phyloP scores from a whole-genome alignment of 2,888 invertebrate species.

The Lasioglossum figueresi region DNA sequence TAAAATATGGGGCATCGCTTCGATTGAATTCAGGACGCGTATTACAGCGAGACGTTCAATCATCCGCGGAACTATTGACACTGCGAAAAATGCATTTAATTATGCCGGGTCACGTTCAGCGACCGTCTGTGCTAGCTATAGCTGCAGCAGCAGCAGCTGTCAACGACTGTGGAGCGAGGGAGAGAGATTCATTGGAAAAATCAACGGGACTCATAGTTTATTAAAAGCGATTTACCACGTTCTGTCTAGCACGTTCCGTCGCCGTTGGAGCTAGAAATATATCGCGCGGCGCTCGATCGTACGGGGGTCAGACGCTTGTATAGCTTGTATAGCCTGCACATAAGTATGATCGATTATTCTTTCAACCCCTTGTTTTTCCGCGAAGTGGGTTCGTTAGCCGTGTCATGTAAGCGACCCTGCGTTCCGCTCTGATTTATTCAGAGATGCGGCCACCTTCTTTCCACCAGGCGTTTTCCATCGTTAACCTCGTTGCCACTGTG shows the following conservation, averaged over 20 bases:
- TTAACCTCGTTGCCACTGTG: conserved; percentile 43
- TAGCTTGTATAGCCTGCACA: conserved; percentile 42
- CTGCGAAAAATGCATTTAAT: conserved; percentile 53
- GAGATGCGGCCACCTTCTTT: conserved; percentile 41
- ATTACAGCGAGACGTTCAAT: conserved; percentile 10
- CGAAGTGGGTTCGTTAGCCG: conserved; percentile 70
- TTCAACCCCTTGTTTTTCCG: conserved; percentile 72
- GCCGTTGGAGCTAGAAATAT: conserved; percentile 12
- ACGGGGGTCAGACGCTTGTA: conserved; percentile 30
- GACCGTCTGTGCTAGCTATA: conserved; percentile 7
- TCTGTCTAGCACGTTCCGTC: conserved; percentile 24
- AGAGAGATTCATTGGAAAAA: conserved; percentile 30
- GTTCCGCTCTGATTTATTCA: conserved; percentile 63
- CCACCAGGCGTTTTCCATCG: conserved; percentile 19
- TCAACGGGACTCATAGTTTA: conserved; percentile 52
- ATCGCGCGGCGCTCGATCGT: conserved; percentile 48
- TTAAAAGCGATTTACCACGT: conserved; percentile 52
- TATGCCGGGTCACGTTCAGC: conserved; percentile 44
- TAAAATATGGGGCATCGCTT: conserved; percentile 1
- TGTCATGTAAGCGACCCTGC: conserved; percentile 47
- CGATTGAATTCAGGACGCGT: neutral
- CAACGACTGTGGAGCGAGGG: neutral
- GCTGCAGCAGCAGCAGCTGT: neutral
- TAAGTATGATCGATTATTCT: conserved; percentile 77
- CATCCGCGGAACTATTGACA: conserved; percentile 21